Evolutionary conservation across 2,888 invertebrate species (phyloP).

Genomic region (Eremobia ochroleuca): DNA sequence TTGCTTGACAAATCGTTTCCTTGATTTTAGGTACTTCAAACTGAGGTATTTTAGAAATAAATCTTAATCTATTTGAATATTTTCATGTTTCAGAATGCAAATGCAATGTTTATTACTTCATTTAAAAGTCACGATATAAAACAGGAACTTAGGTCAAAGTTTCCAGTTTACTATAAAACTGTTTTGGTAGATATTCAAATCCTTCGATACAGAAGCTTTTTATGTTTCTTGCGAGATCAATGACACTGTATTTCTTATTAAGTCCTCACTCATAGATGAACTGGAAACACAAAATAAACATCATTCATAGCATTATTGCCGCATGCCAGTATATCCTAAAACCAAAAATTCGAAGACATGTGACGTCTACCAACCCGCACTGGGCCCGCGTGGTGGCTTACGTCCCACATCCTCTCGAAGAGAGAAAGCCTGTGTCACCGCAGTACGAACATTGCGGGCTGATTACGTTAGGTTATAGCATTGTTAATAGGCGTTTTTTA

Average conservation of each 20-base stretch:
- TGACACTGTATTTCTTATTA: neutral
- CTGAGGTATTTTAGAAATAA: constrained; percentile 4
- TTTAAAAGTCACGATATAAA: constrained; percentile 37
- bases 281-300: neutral
- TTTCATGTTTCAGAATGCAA: constrained; percentile 45
- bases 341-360: neutral
- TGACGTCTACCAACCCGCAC: neutral
- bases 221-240: neutral
- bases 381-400: neutral
- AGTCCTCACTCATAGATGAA: neutral
- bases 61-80: constrained; percentile 26
- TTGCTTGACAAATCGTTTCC: neutral
- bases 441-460: too few relatives aligned
- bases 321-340: neutral
- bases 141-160: constrained; percentile 15
- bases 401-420: too few relatives aligned
- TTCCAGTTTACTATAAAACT: neutral
- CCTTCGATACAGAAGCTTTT: neutral
- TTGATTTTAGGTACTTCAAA: neutral
- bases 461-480: too few relatives aligned
- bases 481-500: neutral
- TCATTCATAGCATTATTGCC: neutral
- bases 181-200: constrained; percentile 2
- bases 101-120: constrained; percentile 46
- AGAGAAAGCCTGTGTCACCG: too few relatives aligned